Percentiles rank a stretch among this genome's conserved stretches.
Evolutionary conservation across 2,113 vertebrate genomes (phyloP).

Genomic region (Rana temporaria): DNA sequence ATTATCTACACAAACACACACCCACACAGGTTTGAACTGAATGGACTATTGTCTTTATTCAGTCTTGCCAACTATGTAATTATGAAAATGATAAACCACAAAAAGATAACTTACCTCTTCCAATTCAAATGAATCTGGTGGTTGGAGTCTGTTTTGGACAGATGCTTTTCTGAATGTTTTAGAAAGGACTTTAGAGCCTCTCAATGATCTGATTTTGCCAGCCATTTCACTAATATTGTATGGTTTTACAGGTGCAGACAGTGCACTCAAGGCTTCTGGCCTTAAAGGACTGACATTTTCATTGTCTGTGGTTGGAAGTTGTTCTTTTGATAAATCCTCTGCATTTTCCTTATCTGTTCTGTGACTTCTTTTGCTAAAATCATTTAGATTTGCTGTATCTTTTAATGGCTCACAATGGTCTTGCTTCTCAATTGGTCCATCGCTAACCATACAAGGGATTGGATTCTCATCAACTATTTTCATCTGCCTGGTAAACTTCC

Average conservation of each 20-base stretch:
- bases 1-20: too few species aligned
- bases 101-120: conserved; percentile 67
- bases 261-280: neutral
- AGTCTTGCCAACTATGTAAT: too few species aligned
- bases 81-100: neutral
- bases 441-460: neutral
- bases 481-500: conserved; percentile 59
- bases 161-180: conserved; percentile 55
- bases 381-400: neutral
- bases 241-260: conserved; percentile 32
- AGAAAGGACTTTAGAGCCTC: conserved; percentile 43
- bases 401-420: neutral
- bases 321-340: conserved; percentile 8
- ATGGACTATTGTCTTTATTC: too few species aligned
- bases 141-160: conserved; percentile 15
- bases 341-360: neutral
- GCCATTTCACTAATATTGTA: conserved; percentile 36
- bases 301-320: neutral
- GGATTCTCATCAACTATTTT: neutral
- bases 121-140: conserved; percentile 71
- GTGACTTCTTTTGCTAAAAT: neutral
- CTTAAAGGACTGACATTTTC: neutral
- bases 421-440: neutral
- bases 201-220: conserved; percentile 40
- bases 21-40: too few species aligned